Evolutionary conservation across 2,113 vertebrate genomes (phyloP).

Genomic region (Myiozetetes cayanensis): DNA sequence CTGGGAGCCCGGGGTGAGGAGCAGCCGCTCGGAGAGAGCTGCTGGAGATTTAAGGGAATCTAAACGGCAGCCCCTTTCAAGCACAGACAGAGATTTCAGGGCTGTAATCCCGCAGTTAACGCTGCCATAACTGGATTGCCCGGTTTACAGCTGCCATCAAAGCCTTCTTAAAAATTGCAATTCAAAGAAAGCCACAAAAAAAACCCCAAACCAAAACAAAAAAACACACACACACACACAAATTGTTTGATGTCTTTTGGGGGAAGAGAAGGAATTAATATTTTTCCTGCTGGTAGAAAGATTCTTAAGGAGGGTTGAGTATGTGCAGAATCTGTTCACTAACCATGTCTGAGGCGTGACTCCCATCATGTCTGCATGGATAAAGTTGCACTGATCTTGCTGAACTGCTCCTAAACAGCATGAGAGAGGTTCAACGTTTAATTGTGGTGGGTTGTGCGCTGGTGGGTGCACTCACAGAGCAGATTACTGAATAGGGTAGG

Average conservation of each 20-base stretch:
- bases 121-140: not conserved
- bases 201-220: not conserved
- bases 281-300: not conserved
- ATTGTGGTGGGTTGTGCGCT: not conserved
- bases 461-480: not conserved
- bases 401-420: not conserved
- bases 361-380: not conserved
- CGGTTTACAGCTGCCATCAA: not conserved
- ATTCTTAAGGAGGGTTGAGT: not conserved
- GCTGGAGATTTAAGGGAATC: not conserved
- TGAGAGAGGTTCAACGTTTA: not conserved
- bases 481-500: not conserved
- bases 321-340: not conserved
- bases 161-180: not conserved
- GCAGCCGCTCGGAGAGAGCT: not conserved
- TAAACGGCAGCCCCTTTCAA: too few species aligned
- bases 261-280: not conserved
- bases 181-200: not conserved
- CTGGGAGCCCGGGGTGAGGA: rapidly evolving
- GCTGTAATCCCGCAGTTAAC: not conserved
- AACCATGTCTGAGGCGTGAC: not conserved
- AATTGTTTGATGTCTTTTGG: not conserved
- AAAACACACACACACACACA: too few species aligned
- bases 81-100: not conserved
- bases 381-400: not conserved